Conservation (phyloP, 1,140 invertebrate genomes). For the Leptinotarsa texana region DNA sequence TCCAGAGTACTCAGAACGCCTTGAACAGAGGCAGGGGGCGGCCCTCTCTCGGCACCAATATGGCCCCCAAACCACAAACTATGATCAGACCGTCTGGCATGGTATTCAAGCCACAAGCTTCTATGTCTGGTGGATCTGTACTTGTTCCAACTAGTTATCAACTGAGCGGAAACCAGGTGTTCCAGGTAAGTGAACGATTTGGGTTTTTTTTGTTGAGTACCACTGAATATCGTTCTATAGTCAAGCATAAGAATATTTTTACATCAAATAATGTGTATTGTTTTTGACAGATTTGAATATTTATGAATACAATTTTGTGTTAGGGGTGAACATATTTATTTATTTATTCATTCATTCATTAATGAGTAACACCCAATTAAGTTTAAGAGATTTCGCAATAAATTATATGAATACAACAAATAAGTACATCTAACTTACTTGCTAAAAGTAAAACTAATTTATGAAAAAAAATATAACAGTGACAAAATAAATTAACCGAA, state of each 20-base stretch:
- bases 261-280: neutral
- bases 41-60: conserved; percentile 46
- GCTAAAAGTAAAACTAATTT: no score
- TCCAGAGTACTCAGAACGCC: conserved; percentile 38
- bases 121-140: conserved; percentile 57
- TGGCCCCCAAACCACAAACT: conserved; percentile 35
- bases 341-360: no score
- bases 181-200: conserved; percentile 58
- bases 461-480: no score
- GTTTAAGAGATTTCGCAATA: no score
- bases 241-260: neutral
- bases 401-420: no score
- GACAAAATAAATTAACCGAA: no score
- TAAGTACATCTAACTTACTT: no score
- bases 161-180: conserved; percentile 64
- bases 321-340: no score
- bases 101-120: conserved; percentile 63
- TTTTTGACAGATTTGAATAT: neutral
- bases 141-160: conserved; percentile 65
- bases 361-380: no score
- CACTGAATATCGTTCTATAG: no score
- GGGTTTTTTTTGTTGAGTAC: no score
- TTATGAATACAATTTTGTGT: no score
- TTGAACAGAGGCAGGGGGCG: conserved; percentile 53
- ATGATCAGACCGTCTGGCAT: conserved; percentile 54